Evolutionary conservation across 2,797 vertebrate species (phyloP).

Genomic region (Sus cebifrons): DNA sequence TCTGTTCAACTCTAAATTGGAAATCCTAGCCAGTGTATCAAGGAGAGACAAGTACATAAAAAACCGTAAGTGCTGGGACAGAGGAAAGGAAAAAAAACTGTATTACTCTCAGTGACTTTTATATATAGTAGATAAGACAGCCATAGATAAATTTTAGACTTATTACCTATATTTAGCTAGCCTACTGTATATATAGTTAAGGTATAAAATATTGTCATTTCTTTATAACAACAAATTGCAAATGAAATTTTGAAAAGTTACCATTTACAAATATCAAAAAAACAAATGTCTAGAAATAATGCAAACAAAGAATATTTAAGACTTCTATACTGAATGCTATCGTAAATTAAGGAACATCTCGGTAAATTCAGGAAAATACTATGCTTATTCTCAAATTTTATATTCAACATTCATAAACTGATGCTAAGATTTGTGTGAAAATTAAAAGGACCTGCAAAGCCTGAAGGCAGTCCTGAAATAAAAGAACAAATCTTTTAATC

Average conservation of each 20-base stretch:
- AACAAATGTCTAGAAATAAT: not conserved
- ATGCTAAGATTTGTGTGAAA: not conserved
- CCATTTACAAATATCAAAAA: not conserved
- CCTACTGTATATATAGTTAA: not conserved
- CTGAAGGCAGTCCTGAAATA: not conserved
- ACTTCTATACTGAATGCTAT: not conserved
- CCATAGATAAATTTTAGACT: not conserved
- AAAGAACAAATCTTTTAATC: constrained; percentile 30
- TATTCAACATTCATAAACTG: not conserved
- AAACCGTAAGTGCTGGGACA: not conserved
- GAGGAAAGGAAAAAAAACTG: not conserved
- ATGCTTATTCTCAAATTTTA: not conserved
- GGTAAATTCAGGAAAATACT: not conserved
- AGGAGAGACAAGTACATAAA: not conserved
- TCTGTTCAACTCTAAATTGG: not conserved
- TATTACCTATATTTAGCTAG: not conserved
- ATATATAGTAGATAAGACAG: not conserved
- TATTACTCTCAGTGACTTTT: not conserved
- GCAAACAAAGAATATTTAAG: not conserved
- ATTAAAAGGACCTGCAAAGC: not conserved
- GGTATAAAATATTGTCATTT: not conserved
- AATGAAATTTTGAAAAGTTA: not conserved
- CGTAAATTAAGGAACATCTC: not conserved
- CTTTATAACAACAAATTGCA: not conserved
- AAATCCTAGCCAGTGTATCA: not conserved